Percentiles rank a stretch among this genome's conserved stretches.
These are phyloP conservation scores for Hippocampus comes DNA, from an alignment of 2,113 vertebrate genomes.

Conservation along the genomic window DNA sequence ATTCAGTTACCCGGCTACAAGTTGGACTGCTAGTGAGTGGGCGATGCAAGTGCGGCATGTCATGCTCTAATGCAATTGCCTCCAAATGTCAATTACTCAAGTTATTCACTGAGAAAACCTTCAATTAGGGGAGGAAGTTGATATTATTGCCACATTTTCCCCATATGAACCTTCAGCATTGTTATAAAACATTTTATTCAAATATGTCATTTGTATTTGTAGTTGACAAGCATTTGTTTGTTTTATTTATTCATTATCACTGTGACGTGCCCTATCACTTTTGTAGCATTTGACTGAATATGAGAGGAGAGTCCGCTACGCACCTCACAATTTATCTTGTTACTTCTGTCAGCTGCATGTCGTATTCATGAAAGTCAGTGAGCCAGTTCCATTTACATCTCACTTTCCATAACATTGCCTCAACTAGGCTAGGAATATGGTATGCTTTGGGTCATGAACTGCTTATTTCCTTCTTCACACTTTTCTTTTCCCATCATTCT, in stretches of 20 bases:
- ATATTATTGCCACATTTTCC: slow-evolving; percentile 1
- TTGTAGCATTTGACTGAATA: too few relatives aligned
- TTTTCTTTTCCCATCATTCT: too few relatives aligned
- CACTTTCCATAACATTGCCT: too few relatives aligned
- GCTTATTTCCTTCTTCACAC: background rate
- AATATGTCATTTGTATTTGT: background rate
- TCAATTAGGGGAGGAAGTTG: slow-evolving; percentile 5
- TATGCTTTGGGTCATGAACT: background rate
- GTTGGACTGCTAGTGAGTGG: slow-evolving; percentile 20
- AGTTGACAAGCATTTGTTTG: background rate
- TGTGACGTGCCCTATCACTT: too few relatives aligned
- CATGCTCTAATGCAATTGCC: slow-evolving; percentile 26
- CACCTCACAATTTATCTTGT: too few relatives aligned
- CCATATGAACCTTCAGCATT: background rate
- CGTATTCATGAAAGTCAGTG: too few relatives aligned
- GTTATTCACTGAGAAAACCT: slow-evolving; percentile 7
- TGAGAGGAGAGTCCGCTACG: too few relatives aligned
- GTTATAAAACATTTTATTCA: background rate
- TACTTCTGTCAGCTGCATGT: too few relatives aligned
- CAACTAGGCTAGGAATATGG: too few relatives aligned
- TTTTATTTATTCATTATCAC: background rate
- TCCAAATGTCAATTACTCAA: slow-evolving; percentile 21
- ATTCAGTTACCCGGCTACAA: background rate
- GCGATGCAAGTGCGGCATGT: slow-evolving; percentile 23
- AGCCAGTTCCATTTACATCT: too few relatives aligned